A percentile compares a stretch with the other conserved stretches of the same genome.
Evolutionary conservation across 92 coral and sea anemone genomes (phyloP).

Genomic region (Zoanthus sociatus): DNA sequence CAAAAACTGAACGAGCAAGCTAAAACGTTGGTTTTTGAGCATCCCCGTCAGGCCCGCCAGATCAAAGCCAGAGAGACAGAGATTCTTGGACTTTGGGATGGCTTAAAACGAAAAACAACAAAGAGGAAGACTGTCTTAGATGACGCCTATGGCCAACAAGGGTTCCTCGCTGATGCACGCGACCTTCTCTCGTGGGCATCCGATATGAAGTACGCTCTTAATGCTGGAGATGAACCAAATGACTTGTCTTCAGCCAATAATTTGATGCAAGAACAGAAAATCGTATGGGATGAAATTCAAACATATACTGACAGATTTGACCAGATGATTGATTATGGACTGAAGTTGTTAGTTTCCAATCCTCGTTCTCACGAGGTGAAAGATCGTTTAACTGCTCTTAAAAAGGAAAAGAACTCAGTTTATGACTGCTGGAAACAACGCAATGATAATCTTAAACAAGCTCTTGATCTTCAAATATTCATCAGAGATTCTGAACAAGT

Average conservation of each 20-base stretch:
- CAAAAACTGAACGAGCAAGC: constrained; percentile 87
- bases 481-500: constrained; percentile 94
- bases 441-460: constrained; percentile 82
- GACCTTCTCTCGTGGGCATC: constrained; percentile 93
- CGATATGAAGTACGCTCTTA: constrained; percentile 72
- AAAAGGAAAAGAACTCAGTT: constrained; percentile 77
- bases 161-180: constrained; percentile 92
- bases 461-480: constrained; percentile 85
- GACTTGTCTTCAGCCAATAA: constrained; percentile 79
- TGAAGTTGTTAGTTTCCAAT: constrained; percentile 72
- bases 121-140: constrained; percentile 80
- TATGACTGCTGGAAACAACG: constrained; percentile 82
- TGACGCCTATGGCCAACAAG: constrained; percentile 97
- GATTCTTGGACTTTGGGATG: constrained; percentile 77
- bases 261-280: constrained; percentile 84
- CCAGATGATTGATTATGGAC: constrained; percentile 88
- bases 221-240: constrained; percentile 79
- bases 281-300: constrained; percentile 87
- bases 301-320: constrained; percentile 92
- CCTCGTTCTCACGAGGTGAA: constrained; percentile 81
- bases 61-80: constrained; percentile 87
- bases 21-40: constrained; percentile 79
- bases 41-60: constrained; percentile 95
- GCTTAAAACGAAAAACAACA: constrained; percentile 82
- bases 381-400: constrained; percentile 75